phyloP scores from a whole-genome alignment of 2,797 vertebrate species.

The Pteropus rufus region DNA sequence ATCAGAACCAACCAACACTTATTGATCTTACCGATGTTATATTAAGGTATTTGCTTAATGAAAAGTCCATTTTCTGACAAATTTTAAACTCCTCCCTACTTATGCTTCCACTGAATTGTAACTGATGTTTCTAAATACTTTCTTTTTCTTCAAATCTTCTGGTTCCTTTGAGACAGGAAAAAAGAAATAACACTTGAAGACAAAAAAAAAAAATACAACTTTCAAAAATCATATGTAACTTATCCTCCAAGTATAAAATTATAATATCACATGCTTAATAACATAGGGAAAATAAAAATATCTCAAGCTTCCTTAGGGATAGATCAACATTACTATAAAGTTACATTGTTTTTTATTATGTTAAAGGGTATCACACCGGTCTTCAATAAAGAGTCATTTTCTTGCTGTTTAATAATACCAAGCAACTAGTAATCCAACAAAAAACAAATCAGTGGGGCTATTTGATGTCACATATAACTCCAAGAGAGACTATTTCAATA shows the following conservation, averaged over 20 bases:
- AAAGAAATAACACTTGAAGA: neutral
- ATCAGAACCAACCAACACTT: neutral
- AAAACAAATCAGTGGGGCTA: constrained; percentile 46
- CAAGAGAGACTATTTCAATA: constrained; percentile 46
- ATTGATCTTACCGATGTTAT: neutral
- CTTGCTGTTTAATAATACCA: constrained; percentile 48
- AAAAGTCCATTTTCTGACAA: neutral
- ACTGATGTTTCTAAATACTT: neutral
- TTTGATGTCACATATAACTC: constrained; percentile 31
- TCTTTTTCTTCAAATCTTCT: neutral
- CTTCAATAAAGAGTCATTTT: constrained; percentile 46
- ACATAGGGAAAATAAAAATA: constrained; percentile 44
- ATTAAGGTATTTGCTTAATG: neutral
- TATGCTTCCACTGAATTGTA: neutral
- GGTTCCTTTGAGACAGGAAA: neutral
- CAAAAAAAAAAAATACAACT: constrained; percentile 33
- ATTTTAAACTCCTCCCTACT: neutral
- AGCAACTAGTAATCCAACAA: constrained; percentile 38
- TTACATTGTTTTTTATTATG: constrained; percentile 16
- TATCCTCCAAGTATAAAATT: constrained; percentile 10
- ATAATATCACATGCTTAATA: constrained; percentile 38
- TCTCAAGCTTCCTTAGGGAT: neutral
- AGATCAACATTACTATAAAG: neutral
- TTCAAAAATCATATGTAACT: constrained; percentile 27
- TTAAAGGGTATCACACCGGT: constrained; percentile 28